Percentiles rank a stretch among this genome's conserved stretches.
phyloP scores from a whole-genome alignment of 2,113 vertebrate genomes.

The Parus major region DNA sequence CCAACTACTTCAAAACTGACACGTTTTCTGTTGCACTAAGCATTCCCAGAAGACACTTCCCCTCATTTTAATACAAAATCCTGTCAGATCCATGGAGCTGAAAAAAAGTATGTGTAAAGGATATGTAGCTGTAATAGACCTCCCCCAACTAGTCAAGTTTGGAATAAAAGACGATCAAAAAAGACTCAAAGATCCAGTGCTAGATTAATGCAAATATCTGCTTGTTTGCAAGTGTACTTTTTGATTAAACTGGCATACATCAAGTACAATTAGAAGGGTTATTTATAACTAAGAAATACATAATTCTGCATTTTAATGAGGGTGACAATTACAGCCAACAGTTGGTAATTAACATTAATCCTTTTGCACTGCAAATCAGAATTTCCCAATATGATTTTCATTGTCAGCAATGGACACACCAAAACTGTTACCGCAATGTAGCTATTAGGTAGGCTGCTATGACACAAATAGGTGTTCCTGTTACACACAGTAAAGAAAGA shows the following conservation, averaged over 20 bases:
- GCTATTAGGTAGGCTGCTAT: not conserved
- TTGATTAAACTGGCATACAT: conserved; percentile 83
- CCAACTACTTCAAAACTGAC: conserved; percentile 66
- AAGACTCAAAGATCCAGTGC: conserved; percentile 62
- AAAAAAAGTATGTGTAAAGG: conserved; percentile 27
- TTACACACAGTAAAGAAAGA: not conserved
- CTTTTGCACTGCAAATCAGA: conserved; percentile 63
- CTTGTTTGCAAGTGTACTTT: conserved; percentile 75
- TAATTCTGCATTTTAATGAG: conserved; percentile 79
- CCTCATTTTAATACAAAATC: conserved; percentile 72
- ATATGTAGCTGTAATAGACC: conserved; percentile 39
- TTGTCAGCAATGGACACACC: conserved; percentile 56
- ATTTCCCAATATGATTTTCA: conserved; percentile 52
- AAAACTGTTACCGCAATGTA: not conserved
- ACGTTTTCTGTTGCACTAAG: conserved; percentile 53
- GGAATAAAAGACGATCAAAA: conserved; percentile 70
- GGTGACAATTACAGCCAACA: conserved; percentile 76
- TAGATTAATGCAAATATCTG: conserved; percentile 79
- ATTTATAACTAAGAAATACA: conserved; percentile 82
- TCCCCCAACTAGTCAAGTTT: conserved; percentile 34
- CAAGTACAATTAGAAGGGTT: conserved; percentile 81
- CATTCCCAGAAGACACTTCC: conserved; percentile 57
- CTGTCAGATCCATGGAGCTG: conserved; percentile 35
- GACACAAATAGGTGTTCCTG: not conserved
- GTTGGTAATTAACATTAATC: conserved; percentile 77